Evolutionary conservation across 1,140 invertebrate species (phyloP).

Genomic region (Andricus grossulariae): DNA sequence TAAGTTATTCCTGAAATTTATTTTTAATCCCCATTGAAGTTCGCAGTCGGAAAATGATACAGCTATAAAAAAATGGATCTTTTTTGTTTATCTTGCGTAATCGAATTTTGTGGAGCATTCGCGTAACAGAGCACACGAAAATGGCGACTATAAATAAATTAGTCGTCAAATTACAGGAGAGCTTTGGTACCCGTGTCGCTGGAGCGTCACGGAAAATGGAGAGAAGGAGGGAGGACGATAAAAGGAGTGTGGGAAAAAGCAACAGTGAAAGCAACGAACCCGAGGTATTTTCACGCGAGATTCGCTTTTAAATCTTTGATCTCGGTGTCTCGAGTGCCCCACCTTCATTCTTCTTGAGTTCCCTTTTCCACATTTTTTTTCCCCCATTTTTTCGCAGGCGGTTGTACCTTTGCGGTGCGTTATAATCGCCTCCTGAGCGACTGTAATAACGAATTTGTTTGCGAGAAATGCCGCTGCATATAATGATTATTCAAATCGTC

Average conservation of each 20-base stretch:
- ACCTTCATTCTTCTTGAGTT: background rate
- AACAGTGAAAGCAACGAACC: slow-evolving; percentile 19
- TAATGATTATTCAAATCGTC: slow-evolving; percentile 75
- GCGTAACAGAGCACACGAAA: background rate
- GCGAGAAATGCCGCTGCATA: slow-evolving; percentile 68
- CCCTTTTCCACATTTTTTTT: background rate
- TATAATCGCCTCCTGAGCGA: background rate
- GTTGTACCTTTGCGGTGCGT: slow-evolving; percentile 27
- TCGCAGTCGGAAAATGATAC: background rate
- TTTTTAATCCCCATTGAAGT: too few species aligned
- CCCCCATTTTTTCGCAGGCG: slow-evolving; percentile 1
- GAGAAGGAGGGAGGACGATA: slow-evolving; percentile 5
- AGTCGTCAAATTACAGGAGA: slow-evolving; percentile 28
- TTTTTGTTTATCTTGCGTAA: background rate
- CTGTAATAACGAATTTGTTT: slow-evolving; percentile 64
- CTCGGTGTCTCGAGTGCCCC: background rate
- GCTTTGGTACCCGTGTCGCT: slow-evolving; percentile 14
- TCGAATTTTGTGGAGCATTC: background rate
- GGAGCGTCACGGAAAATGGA: background rate
- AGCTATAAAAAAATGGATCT: background rate
- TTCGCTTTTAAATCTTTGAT: slow-evolving; percentile 31
- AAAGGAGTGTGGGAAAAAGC: slow-evolving; percentile 5
- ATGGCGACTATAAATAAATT: slow-evolving; percentile 20
- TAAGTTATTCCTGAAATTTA: too few species aligned
- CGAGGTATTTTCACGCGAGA: slow-evolving; percentile 17